Conservation (phyloP, 2,113 vertebrate genomes). For the Solenodon paradoxus region DNA sequence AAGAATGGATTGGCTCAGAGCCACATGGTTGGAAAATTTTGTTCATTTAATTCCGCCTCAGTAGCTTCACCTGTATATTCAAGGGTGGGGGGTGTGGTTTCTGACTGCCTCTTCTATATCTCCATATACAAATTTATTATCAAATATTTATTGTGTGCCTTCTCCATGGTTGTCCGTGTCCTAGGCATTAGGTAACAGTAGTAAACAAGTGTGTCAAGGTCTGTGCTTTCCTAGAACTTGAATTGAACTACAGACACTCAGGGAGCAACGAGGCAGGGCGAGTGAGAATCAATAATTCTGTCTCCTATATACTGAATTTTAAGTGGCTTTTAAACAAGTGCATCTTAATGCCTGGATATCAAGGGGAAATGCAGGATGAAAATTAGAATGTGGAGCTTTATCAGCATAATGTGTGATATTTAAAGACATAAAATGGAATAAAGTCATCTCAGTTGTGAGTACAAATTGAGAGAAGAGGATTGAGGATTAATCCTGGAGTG, state of each 20-base stretch:
- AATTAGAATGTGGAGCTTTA: slow-evolving; percentile 6
- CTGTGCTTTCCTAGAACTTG: background rate
- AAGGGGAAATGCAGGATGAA: background rate
- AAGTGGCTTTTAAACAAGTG: background rate
- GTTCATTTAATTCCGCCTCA: background rate
- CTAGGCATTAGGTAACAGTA: background rate
- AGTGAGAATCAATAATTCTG: slow-evolving; percentile 8
- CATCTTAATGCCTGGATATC: background rate
- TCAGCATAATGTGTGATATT: background rate
- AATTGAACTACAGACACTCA: background rate
- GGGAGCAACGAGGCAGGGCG: background rate
- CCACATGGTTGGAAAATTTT: background rate
- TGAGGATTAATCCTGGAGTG: background rate
- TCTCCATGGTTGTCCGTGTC: background rate
- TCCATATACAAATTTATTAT: background rate
- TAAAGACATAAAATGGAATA: background rate
- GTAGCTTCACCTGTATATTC: background rate
- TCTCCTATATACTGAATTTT: slow-evolving; percentile 4
- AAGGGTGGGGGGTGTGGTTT: background rate
- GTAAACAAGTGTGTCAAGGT: background rate
- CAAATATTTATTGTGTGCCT: background rate
- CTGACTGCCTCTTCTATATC: background rate
- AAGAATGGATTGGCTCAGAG: background rate
- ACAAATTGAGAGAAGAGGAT: background rate
- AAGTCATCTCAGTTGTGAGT: background rate